Evolutionary conservation across 2,113 vertebrate species (phyloP), one percentile per base, ranked within the genome.

Genomic region (Delphinapterus leucas): DNA sequence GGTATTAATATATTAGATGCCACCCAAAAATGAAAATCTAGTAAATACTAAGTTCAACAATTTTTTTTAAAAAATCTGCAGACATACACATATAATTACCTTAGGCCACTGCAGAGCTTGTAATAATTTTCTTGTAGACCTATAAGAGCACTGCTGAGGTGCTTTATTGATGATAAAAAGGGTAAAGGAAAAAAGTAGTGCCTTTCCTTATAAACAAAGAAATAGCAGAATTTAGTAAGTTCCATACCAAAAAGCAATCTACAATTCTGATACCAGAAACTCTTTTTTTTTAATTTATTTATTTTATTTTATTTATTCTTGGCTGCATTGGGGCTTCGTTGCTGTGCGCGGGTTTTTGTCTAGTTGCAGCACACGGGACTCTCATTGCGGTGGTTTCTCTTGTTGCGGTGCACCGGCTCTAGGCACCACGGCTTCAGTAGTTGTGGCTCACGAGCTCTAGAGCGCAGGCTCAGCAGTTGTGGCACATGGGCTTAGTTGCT

Each of bases 191-290:
- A 68, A 80, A 76, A 89, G 74, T 31, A 60, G 25, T 60, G 3
- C n/a, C 55, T 85, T 33, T 65, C 58, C 71, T 63, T 84, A 73
- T 31, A 95, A 86, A 68, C 18, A 85, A 74, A 81, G 25, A 41
- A 61, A 47, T 0, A 74, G 36, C 31, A 14, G 67, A 80, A 93
- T 11, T 77, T 63, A 88, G 17, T 6, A 80, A 89, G 36, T 58
- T 89, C 71, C 33, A 36, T 31, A 38, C 76, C 49, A 81, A 74
- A 95, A 93, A 70, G 60, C 17, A 49, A 63, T 10, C 58, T 82
- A 31, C 31, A 93, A 83, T 92, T 96, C 61, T 94, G 70, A 67
- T 44, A 84, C 23, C 53, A 88, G 36, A 94, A 91, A 79, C 41
- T 6, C 28, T 33, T 79, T 83, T 49, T 44, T 73, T 41, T n/a